These are phyloP conservation scores for Temnothorax nylanderi DNA, from an alignment of 1,140 invertebrate genomes.

Conservation along the genomic window DNA sequence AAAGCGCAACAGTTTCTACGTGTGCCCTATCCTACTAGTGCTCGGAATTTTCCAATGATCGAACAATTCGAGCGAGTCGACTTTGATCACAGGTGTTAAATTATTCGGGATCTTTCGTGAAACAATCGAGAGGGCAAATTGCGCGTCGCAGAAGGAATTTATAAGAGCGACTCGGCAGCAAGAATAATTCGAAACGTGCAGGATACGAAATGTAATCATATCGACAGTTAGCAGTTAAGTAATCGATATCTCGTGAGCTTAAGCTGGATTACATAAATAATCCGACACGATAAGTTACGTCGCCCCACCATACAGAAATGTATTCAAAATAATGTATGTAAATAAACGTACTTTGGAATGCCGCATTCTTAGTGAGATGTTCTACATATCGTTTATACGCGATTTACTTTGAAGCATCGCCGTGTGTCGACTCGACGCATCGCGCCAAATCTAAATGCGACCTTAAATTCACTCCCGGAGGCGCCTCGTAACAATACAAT, in stretches of 20 bases:
- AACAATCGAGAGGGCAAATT: neutral
- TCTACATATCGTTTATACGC: neutral
- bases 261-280: neutral
- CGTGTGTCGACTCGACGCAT: neutral
- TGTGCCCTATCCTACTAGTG: neutral
- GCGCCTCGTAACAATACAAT: neutral
- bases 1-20: neutral
- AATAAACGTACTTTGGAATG: neutral
- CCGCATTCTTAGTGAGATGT: neutral
- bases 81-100: neutral
- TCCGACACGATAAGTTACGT: neutral
- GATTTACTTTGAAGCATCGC: constrained; percentile 5
- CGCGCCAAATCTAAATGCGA: neutral
- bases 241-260: neutral
- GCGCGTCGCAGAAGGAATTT: neutral
- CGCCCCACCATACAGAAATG: neutral
- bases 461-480: neutral
- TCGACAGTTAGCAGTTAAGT: neutral
- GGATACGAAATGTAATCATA: neutral
- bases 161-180: neutral
- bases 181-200: neutral
- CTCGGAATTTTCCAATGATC: constrained; percentile 20
- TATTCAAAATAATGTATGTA: neutral
- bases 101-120: neutral
- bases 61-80: neutral